Percentiles rank a stretch among this genome's conserved stretches.
Conservation (phyloP, 2,888 invertebrate species). For the Lycia hirtaria region DNA sequence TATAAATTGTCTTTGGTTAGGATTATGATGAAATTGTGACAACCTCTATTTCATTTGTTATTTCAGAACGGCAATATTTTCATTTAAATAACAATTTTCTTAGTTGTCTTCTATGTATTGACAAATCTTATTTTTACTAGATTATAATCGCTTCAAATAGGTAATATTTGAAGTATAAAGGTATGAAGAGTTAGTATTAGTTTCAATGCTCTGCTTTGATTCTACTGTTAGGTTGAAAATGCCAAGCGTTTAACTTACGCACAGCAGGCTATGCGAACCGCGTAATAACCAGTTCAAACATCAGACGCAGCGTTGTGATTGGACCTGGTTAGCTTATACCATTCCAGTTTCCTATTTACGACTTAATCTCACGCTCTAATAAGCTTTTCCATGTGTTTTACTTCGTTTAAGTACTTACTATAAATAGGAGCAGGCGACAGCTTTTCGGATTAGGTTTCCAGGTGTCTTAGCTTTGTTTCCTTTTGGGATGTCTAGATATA, state of each 20-base stretch:
- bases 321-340: slow-evolving; percentile 13
- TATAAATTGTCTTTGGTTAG: no score
- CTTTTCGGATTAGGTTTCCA: slow-evolving; percentile 11
- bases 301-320: slow-evolving; percentile 12
- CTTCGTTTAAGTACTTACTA: slow-evolving; percentile 15
- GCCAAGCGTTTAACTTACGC: no score
- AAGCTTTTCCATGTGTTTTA: slow-evolving; percentile 25
- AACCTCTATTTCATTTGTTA: no score
- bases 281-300: slow-evolving; percentile 20
- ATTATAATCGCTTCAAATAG: no score
- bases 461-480: not conserved
- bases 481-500: not conserved
- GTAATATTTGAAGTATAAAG: no score
- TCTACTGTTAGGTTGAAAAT: no score
- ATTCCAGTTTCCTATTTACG: slow-evolving; percentile 24
- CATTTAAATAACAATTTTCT: no score
- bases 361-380: slow-evolving; percentile 28
- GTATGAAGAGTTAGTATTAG: no score
- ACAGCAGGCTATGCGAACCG: slow-evolving; percentile 1
- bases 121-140: no score
- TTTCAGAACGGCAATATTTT: no score
- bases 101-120: no score
- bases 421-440: slow-evolving; percentile 15
- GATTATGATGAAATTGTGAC: no score
- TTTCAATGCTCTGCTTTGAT: slow-evolving; percentile 8